phyloP scores from a whole-genome alignment of 2,113 vertebrate genomes.

The Siniperca knerii region DNA sequence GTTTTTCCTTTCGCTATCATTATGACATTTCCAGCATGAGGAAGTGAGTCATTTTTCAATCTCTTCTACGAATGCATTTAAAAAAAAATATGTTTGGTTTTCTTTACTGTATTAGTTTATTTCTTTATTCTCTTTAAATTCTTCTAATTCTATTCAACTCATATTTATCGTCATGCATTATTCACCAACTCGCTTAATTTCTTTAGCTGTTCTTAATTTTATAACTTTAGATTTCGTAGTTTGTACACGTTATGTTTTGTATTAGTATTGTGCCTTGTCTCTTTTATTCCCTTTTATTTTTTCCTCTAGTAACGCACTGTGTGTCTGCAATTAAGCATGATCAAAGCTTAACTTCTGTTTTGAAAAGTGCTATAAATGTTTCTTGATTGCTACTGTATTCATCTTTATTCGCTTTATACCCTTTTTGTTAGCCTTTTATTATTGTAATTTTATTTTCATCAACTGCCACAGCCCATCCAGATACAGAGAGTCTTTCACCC shows the following conservation, averaged over 20 bases:
- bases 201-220: not conserved
- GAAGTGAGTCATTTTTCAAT: not conserved
- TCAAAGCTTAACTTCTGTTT: not conserved
- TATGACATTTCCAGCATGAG: not conserved
- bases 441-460: not conserved
- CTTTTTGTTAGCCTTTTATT: too few species aligned
- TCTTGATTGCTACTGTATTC: not conserved
- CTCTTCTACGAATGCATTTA: not conserved
- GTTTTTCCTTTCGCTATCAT: not conserved
- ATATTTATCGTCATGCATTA: not conserved
- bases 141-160: not conserved
- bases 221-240: not conserved
- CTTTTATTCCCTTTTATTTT: not conserved
- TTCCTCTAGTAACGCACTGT: too few species aligned
- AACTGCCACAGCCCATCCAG: not conserved
- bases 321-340: not conserved
- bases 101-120: not conserved
- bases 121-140: not conserved
- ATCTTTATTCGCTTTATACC: not conserved
- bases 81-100: not conserved
- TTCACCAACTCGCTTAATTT: not conserved
- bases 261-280: not conserved
- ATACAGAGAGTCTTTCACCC: not conserved
- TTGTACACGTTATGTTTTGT: not conserved
- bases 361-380: not conserved